Conservation (phyloP, 2,113 vertebrate genomes). For the Mesoclemmys tuberculata region DNA sequence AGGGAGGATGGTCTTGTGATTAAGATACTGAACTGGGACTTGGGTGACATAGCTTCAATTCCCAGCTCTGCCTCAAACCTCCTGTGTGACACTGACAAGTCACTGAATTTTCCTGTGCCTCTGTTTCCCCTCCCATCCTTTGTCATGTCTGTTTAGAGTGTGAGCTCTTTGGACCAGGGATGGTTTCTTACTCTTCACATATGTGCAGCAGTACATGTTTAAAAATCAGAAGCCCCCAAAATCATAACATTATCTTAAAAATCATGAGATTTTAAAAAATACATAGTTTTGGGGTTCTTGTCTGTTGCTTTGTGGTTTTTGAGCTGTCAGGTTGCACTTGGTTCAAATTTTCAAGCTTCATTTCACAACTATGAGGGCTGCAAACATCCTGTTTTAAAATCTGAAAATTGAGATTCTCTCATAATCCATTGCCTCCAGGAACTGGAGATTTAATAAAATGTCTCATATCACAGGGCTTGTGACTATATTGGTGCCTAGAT, state of each 20-base stretch:
- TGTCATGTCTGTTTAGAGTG: background rate
- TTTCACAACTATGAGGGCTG: background rate
- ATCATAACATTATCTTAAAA: background rate
- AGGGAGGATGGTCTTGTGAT: background rate
- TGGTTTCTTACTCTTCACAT: fast-evolving
- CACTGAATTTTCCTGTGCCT: fast-evolving
- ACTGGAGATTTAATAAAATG: background rate
- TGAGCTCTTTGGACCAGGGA: background rate
- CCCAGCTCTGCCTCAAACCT: background rate
- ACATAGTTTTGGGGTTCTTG: background rate
- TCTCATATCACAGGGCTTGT: fast-evolving
- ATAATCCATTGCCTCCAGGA: background rate
- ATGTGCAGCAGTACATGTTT: background rate
- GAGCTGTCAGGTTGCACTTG: background rate
- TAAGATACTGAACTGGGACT: background rate
- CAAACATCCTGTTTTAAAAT: background rate
- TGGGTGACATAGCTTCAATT: background rate
- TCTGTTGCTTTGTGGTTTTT: background rate
- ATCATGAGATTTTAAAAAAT: background rate
- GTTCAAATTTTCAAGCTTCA: background rate
- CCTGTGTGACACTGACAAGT: background rate
- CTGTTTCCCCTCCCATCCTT: background rate
- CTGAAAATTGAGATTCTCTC: background rate
- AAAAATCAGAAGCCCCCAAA: background rate
- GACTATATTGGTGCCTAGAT: background rate